Conservation (phyloP, 2,113 vertebrate species). For the Gila orcuttii region DNA sequence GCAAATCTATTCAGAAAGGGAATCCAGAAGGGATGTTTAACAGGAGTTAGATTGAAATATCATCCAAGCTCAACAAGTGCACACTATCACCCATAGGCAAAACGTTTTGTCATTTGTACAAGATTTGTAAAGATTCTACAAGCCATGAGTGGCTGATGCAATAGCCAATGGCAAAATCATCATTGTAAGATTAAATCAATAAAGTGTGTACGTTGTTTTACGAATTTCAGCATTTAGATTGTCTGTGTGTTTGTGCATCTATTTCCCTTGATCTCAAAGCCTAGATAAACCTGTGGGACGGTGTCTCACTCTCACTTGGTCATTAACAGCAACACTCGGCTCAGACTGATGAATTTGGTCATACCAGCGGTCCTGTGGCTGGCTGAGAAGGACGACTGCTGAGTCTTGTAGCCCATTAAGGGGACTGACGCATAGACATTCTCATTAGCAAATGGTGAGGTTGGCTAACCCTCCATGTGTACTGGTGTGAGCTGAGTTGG, state of each 20-base stretch:
- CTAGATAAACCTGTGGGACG: not conserved
- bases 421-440: constrained; percentile 46
- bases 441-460: constrained; percentile 34
- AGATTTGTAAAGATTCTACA: no score
- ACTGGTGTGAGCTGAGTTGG: not conserved
- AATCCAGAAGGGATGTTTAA: constrained; percentile 4
- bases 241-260: constrained; percentile 14
- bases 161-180: not conserved
- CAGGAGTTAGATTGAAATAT: constrained; percentile 16
- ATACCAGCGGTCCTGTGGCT: not conserved
- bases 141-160: not conserved
- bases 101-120: not conserved
- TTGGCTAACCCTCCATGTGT: not conserved
- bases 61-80: not conserved
- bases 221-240: no score
- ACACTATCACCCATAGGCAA: constrained; percentile 5
- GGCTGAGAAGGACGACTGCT: constrained; percentile 23
- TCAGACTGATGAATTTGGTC: constrained; percentile 17
- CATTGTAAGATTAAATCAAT: not conserved
- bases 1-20: constrained; percentile 10
- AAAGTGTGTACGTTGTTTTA: not conserved
- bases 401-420: constrained; percentile 49
- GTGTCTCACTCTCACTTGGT: not conserved
- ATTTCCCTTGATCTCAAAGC: constrained; percentile 16
- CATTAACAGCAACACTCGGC: not conserved